Evolutionary conservation across 1,140 invertebrate species (phyloP).

Genomic region (Anastrepha obliqua): DNA sequence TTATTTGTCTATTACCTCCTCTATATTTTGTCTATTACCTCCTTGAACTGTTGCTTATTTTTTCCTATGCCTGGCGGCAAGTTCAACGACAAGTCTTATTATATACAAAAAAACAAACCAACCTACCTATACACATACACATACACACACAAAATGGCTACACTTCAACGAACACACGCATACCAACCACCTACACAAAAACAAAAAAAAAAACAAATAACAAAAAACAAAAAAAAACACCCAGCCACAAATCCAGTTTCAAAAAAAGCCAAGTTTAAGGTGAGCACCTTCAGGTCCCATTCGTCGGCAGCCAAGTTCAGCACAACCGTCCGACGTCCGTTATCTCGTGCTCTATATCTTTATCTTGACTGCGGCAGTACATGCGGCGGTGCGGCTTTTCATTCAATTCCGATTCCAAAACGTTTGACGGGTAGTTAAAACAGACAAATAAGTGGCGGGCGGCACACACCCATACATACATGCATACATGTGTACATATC

Average conservation of each 20-base stretch:
- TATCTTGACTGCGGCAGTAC: background rate
- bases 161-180: conserved; percentile 37
- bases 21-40: conserved; percentile 17
- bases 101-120: background rate
- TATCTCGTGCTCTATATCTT: conserved; percentile 46
- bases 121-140: background rate
- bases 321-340: background rate
- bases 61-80: conserved; percentile 13
- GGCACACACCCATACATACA: background rate
- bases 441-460: conserved; percentile 23
- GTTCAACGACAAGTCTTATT: conserved; percentile 13
- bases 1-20: conserved; percentile 8
- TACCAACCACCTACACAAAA: background rate
- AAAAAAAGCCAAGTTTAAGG: conserved; percentile 43
- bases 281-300: conserved; percentile 47
- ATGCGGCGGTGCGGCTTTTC: background rate
- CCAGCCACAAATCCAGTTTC: background rate
- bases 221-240: background rate
- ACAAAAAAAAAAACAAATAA: no score
- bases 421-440: conserved; percentile 8
- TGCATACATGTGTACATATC: no score
- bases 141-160: background rate
- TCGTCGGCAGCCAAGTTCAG: conserved; percentile 25
- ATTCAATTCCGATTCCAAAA: conserved; percentile 30
- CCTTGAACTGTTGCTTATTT: conserved; percentile 20